Conservation (phyloP, 35 echinoderm and acorn worm species). For the Diadema setosum region DNA sequence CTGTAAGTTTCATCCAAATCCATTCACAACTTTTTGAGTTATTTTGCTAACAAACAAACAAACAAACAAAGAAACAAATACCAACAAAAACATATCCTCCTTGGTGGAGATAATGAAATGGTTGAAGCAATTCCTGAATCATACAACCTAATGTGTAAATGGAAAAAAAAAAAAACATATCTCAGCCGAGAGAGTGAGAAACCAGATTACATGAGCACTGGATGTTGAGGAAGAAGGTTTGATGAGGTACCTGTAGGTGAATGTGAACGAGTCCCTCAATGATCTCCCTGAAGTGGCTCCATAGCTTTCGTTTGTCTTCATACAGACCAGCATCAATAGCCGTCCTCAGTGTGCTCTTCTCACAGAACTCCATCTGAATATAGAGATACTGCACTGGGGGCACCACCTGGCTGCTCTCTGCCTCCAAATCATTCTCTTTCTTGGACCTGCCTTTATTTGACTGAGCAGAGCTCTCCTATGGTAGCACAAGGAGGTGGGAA, state of each 20-base stretch:
- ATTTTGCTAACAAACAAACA: no score
- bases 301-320: conserved; percentile 66
- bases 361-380: conserved; percentile 99
- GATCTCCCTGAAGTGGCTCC: conserved; percentile 91
- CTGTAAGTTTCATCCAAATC: no score
- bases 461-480: no score
- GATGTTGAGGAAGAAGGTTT: neutral
- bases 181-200: neutral
- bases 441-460: neutral
- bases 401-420: neutral
- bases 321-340: conserved; percentile 78
- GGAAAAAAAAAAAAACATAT: neutral
- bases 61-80: no score
- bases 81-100: no score
- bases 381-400: conserved; percentile 62
- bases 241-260: conserved; percentile 79
- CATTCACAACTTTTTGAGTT: no score
- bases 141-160: no score
- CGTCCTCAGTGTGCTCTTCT: conserved; percentile 88
- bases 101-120: no score
- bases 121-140: no score
- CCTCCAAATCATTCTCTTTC: neutral
- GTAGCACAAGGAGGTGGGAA: no score
- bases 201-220: neutral
- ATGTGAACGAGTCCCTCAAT: conserved; percentile 94